These are phyloP conservation scores for Diplolepis rosae DNA, from an alignment of 2,888 invertebrate species.

Conservation along the genomic window DNA sequence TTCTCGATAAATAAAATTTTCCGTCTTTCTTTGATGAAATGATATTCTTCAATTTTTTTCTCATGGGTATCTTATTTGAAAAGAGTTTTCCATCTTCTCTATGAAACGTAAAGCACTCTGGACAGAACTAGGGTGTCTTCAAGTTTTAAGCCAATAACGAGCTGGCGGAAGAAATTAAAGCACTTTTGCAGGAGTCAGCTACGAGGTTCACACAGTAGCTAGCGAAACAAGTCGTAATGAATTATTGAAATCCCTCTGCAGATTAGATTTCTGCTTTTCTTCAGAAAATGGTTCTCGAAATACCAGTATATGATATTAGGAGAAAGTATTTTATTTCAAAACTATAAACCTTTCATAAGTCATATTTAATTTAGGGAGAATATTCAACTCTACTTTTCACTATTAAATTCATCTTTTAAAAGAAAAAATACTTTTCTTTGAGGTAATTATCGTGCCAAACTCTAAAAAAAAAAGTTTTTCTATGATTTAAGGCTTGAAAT, in stretches of 20 bases:
- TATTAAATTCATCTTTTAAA: background rate
- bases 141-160: conserved; percentile 52
- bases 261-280: conserved; percentile 34
- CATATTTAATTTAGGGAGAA: too few species aligned
- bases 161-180: conserved; percentile 45
- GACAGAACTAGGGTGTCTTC: background rate
- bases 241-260: conserved; percentile 50
- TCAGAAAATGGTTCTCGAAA: background rate
- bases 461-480: too few species aligned
- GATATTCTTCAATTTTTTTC: background rate
- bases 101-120: background rate
- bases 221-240: conserved; percentile 55
- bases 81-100: conserved; percentile 7
- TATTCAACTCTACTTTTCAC: background rate
- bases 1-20: background rate
- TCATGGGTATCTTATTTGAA: background rate
- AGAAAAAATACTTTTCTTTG: too few species aligned
- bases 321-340: background rate
- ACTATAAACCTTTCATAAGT: too few species aligned
- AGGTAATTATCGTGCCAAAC: too few species aligned
- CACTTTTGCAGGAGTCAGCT: conserved; percentile 41
- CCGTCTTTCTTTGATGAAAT: background rate
- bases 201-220: conserved; percentile 41
- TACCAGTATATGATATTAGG: background rate
- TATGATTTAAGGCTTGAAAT: too few species aligned